Conservation (phyloP, 2,888 invertebrate genomes). For the Bellardia pandia region DNA sequence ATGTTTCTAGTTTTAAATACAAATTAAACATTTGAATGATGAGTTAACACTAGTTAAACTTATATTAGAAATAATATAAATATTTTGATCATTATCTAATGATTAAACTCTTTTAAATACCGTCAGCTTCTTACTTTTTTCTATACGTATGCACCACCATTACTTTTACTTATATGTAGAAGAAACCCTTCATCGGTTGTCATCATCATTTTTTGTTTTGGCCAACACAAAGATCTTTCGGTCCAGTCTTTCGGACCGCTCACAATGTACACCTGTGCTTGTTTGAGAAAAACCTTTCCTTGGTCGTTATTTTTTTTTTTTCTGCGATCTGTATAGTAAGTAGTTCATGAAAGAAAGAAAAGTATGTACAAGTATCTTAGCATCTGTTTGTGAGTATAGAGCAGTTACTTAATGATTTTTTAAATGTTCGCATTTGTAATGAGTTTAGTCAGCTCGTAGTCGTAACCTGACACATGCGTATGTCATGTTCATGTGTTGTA, state of each 20-base stretch:
- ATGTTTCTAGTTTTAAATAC: too few species aligned
- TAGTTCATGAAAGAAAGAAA: slow-evolving; percentile 25
- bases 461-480: slow-evolving; percentile 76
- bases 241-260: slow-evolving; percentile 76
- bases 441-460: slow-evolving; percentile 71
- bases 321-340: slow-evolving; percentile 60
- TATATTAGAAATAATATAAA: background rate
- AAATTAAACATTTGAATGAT: too few species aligned
- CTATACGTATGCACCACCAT: background rate
- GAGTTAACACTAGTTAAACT: too few species aligned
- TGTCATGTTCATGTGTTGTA: slow-evolving; percentile 69
- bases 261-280: slow-evolving; percentile 80
- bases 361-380: background rate
- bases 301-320: slow-evolving; percentile 14
- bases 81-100: background rate
- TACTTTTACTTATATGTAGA: slow-evolving; percentile 55
- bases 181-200: slow-evolving; percentile 68
- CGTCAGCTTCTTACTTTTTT: background rate
- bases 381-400: slow-evolving; percentile 35
- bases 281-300: slow-evolving; percentile 26
- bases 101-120: slow-evolving; percentile 27
- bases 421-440: slow-evolving; percentile 82
- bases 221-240: slow-evolving; percentile 51
- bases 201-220: slow-evolving; percentile 58
- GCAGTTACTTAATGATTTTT: slow-evolving; percentile 78